A percentile compares a stretch with the other conserved stretches of the same genome.
Evolutionary conservation across 2,888 invertebrate genomes (phyloP).

Genomic region (Lepidochitona cinerea): DNA sequence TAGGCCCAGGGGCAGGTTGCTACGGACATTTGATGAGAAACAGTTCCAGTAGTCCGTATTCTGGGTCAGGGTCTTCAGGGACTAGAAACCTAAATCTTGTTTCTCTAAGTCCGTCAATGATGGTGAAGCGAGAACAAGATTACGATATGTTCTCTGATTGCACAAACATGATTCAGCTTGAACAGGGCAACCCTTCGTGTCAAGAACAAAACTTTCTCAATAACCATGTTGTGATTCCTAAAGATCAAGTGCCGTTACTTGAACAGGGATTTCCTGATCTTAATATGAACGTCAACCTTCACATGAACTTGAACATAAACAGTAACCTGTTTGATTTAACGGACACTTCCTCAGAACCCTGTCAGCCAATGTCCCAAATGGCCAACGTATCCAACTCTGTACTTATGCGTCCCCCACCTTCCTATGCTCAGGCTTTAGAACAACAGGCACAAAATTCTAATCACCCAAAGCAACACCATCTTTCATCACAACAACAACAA

Average conservation of each 20-base stretch:
- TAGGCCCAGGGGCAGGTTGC: constrained; percentile 50
- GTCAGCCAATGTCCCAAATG: background rate
- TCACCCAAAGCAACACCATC: too few species aligned
- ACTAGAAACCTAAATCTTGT: constrained; percentile 32
- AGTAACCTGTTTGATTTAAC: background rate
- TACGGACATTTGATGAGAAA: constrained; percentile 68
- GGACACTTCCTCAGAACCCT: background rate
- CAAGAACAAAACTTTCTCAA: constrained; percentile 42
- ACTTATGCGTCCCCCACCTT: constrained; percentile 57
- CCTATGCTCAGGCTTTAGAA: constrained; percentile 53
- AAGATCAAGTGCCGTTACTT: constrained; percentile 56
- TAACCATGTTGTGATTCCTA: constrained; percentile 61
- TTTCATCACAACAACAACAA: constrained; percentile 8
- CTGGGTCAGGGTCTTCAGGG: constrained; percentile 57
- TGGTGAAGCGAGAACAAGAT: constrained; percentile 1
- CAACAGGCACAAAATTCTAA: too few species aligned
- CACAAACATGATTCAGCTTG: background rate
- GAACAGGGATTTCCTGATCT: constrained; percentile 40
- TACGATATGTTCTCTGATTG: background rate
- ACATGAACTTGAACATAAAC: background rate
- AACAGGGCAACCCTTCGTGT: background rate
- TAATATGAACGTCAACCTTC: background rate
- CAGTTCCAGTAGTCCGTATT: constrained; percentile 57
- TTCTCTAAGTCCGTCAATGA: constrained; percentile 28
- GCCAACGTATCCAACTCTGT: background rate